Conservation (phyloP, 2,113 vertebrate species). For the Polypterus senegalus region DNA sequence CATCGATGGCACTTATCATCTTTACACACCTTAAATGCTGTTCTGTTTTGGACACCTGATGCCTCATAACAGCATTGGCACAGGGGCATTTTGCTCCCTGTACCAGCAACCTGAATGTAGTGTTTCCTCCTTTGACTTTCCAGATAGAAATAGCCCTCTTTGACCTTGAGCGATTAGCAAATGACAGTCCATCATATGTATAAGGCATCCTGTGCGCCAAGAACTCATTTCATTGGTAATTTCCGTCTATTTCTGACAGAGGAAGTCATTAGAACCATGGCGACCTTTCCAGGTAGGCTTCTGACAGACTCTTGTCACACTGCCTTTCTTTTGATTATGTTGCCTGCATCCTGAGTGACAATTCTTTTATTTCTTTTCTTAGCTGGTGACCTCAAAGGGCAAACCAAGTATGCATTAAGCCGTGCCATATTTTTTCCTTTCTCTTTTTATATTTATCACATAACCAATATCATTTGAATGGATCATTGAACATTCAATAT, state of each 20-base stretch:
- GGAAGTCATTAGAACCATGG: slow-evolving; percentile 35
- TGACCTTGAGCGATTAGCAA: slow-evolving; percentile 27
- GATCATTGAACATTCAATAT: slow-evolving; percentile 42
- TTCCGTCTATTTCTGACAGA: slow-evolving; percentile 25
- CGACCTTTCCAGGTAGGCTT: slow-evolving; percentile 16
- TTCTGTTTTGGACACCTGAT: too few species aligned
- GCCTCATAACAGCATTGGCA: too few species aligned
- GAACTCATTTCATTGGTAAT: slow-evolving; percentile 38
- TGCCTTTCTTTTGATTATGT: slow-evolving; percentile 23
- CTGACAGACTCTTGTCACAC: slow-evolving; percentile 14
- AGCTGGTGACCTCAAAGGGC: slow-evolving; percentile 39
- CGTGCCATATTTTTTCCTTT: slow-evolving; percentile 14
- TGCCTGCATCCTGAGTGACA: slow-evolving; percentile 15
- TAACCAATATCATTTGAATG: slow-evolving; percentile 39
- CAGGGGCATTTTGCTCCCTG: too few species aligned
- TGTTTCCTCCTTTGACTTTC: too few species aligned
- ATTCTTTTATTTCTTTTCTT: slow-evolving; percentile 34
- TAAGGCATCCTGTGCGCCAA: slow-evolving; percentile 21
- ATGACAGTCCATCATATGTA: slow-evolving; percentile 24
- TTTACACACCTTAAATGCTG: too few species aligned
- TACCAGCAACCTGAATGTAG: too few species aligned
- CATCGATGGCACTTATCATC: too few species aligned
- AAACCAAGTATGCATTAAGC: slow-evolving; percentile 32
- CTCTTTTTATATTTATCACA: slow-evolving; percentile 36
- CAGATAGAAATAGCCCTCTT: slow-evolving; percentile 5